Evolutionary conservation across 2,113 vertebrate species (phyloP), one percentile per base, ranked within the genome.

Genomic region (Tursiops truncatus): DNA sequence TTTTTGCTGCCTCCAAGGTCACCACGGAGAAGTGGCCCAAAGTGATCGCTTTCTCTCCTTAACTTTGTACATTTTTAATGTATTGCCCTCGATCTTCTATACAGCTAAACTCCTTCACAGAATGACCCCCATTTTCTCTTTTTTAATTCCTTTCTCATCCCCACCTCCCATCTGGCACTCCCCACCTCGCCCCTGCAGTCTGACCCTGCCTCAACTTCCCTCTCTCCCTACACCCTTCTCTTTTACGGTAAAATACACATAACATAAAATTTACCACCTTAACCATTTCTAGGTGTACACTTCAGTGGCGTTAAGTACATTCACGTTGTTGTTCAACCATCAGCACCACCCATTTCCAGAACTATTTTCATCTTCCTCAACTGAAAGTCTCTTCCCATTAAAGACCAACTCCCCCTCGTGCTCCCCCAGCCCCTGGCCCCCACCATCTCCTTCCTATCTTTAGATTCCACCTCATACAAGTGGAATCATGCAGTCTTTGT

Each of bases 401-500:
- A 71, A 38, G 17, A 3, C n/a, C 2, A 1, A 20, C 36, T 11
- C 13, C 67, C n/a, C 36, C 1, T 10, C 3, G 38, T 21, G 2
- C 11, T 11, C 8, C 76, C 67, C 84, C 0, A 5, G n/a, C 44
- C 41, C 73, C 15, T 28, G 73, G 41, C 8, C 73, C 71, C 41
- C 21, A 74, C 44, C 71, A 36, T 3, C 6, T 33, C 8, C 38
- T 8, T 5, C 8, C 21, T 20, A 15, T 47, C 73, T 62, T 20
- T 41, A 4, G 50, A 33, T 9, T 7, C 1, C 23, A 10, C 33
- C 5, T 2, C 41, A 14, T 0, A 0, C 4, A 8, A 33, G 14
- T 17, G 70, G 18, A 15, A 10, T 38, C 36, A 7, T 1, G 4
- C 1, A 4, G 23, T 5, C 33, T 23, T 5, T 5, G 3, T n/a